Evolutionary conservation across 2,113 vertebrate species (phyloP), one percentile per base, ranked within the genome.

Genomic region (Pleuronectes platessa): DNA sequence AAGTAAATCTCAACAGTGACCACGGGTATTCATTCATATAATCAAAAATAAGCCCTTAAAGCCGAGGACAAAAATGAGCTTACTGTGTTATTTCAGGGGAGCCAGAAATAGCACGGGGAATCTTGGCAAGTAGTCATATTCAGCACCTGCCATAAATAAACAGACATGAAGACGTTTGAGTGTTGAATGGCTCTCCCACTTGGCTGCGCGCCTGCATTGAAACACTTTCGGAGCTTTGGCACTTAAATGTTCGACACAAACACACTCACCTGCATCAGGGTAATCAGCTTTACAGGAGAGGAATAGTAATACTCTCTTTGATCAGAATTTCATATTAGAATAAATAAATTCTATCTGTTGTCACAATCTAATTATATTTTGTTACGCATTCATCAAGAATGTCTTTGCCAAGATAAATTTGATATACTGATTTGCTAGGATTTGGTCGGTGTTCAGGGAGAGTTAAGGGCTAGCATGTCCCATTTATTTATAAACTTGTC

Each of bases 31-130:
- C 87, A 90, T 90, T 88, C 77, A 82, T 76, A 68, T 37, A 69
- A 73, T 87, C 72, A 73, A 76, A 87, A 86, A 40, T 65, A 83
- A 85, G 61, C 72, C 69, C 26, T 71, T 42, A 75, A 68, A 84
- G 84, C 53, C 62, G 62, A 56, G 63, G 35, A 74, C 69, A 89
- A 76, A 89, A 87, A 82, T 13, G 18, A 75, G 68, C 66, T 81
- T 76, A 73, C 66, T 72, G 82, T 78, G 71, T 78, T 87, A 77
- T 89, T 88, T 88, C 71, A 70, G 82, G 58, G 61, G 24, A 70
- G 73, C 51, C 83, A 68, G 62, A 89, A 92, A 90, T 89, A 92
- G 89, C 75, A 37, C 61, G 35, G 62, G 71, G 71, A 79, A 73
- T 89, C 58, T 87, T 92, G 88, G 91, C 88, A 81, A 74, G 74